Evolutionary conservation across 2,113 vertebrate genomes (phyloP), one percentile per base, ranked within the genome.

Genomic region (Jacana jacana): DNA sequence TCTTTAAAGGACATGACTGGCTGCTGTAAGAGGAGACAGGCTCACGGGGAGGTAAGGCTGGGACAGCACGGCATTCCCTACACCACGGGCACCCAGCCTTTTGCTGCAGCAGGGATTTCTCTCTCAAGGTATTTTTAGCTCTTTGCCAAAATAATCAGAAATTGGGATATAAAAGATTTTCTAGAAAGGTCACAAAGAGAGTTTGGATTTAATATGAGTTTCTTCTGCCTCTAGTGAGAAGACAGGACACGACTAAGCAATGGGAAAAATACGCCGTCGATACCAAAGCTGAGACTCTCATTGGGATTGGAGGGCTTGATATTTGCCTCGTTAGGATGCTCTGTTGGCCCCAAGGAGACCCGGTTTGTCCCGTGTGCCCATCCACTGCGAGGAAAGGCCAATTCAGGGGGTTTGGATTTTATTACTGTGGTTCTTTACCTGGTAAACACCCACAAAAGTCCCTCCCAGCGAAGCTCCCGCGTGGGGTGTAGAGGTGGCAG

Each of bases 341-440:
- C 85, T 16, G 7, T 12, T 23, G 40, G 23, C 65, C 73, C 30
- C n/a, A 4, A 17, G 49, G 77, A 40, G 46, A 79, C 33, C 46
- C 35, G 12, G 30, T 33, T 90, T 76, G 55, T 82, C 46, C 79
- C 9, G 0, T 9, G 20, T 46, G 68, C 79, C 57, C 52, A 46
- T 40, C 58, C 33, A 95, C 72, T 91, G 95, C 97, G 58, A 92
- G 91, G 86, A 92, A 73, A 71, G 8, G 69, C 66, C 63, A 77
- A 11, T 64, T 68, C 70, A 77, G 91, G 44, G 73, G 27, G 52
- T 58, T 73, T 58, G 58, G 64, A 54, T 85, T 76, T 81, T n/a
- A 57, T 51, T 65, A 49, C 17, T 6, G 52, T 22, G 58, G 35
- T 44, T 65, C 48, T 6, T 39, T 44, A 9, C 30, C 92, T 19